phyloP scores from a whole-genome alignment of 1,140 invertebrate species.

The Triops cancriformis region DNA sequence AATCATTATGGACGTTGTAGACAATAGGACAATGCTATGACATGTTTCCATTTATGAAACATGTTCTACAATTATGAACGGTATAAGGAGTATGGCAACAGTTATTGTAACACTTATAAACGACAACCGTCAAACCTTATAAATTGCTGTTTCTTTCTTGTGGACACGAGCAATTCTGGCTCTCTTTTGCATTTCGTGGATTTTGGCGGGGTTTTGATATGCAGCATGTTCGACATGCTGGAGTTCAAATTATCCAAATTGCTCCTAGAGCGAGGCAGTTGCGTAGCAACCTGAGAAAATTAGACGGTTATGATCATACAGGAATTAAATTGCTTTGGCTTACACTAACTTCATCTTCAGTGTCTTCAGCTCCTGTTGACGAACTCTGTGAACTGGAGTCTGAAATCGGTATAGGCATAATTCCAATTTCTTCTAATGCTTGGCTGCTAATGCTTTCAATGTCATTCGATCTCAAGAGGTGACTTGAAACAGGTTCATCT shows the following conservation, averaged over 20 bases:
- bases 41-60: too few relatives aligned
- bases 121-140: background rate
- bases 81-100: too few relatives aligned
- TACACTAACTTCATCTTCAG: background rate
- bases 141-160: conserved; percentile 16
- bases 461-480: background rate
- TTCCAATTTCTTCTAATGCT: background rate
- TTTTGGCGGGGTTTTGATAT: background rate
- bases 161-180: background rate
- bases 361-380: background rate
- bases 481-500: background rate
- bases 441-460: background rate
- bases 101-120: too few relatives aligned
- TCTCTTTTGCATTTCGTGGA: background rate
- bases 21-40: too few relatives aligned
- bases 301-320: background rate
- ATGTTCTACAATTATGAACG: too few relatives aligned
- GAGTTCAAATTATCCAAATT: background rate
- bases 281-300: background rate
- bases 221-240: background rate
- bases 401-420: background rate
- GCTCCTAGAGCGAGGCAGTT: background rate
- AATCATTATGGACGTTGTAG: too few relatives aligned
- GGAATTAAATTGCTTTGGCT: background rate
- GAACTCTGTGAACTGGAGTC: background rate